Evolutionary conservation across 2,888 invertebrate species (phyloP), one percentile per base, ranked within the genome.

Genomic region (Sacculina carcini): DNA sequence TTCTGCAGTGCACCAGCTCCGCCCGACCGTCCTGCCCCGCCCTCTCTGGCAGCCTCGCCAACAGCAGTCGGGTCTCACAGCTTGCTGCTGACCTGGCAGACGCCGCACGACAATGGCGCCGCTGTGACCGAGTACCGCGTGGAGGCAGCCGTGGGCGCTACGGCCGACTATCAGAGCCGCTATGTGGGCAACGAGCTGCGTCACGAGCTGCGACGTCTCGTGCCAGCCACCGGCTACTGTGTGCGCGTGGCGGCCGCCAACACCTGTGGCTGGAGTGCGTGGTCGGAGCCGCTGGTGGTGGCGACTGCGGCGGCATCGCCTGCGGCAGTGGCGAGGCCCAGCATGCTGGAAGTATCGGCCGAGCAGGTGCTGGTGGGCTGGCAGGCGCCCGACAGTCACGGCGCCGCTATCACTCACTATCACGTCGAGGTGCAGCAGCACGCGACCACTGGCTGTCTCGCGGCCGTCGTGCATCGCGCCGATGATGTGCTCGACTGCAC

Each of bases 261-360:
- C 68, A 69, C 71, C 57, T 83, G 85, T 46, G 89, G 89, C n/a
- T 71, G 72, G 52, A 78, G 86, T 57, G 69, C 73, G 42, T 78
- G 75, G 71, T 81, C 84, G 39, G 69, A 73, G 34, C 67, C 72
- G 46, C 70, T 75, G 5, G 73, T 74, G 56, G 73, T 75, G 47
- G 67, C 75, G 56, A 85, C 83, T 32, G 80, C 81, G 16, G 77
- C 85, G n/a, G 78, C 84, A 28, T 74, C 79, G 50, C 86, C 87
- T 19, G 74, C 73, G 42, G 71, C 78, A 24, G 78, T 80, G 28
- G 61, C 70, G 36, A n/a, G n/a, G n/a, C 66, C 65, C 26, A 64
- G 73, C 57, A 60, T 60, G 23, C 70, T 73, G 38, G 74, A 75
- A 58, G 71, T 78, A 47, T 76, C 78, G 40, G 77, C 83, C 46